phyloP scores from a whole-genome alignment of 2,888 invertebrate genomes.

The Eutolmus rufibarbis region DNA sequence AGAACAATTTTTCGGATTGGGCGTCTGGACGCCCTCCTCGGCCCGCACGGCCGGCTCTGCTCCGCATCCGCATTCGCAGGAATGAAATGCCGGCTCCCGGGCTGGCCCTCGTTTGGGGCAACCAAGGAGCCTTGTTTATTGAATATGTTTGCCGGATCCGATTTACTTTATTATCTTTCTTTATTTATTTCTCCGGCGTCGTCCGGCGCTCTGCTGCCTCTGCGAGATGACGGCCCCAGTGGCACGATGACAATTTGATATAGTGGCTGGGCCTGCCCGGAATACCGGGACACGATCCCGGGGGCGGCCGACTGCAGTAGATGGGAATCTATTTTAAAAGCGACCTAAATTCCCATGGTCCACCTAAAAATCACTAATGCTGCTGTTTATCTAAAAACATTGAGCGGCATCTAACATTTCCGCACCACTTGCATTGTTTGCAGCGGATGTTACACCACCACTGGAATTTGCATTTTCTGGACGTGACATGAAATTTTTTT shows the following conservation, averaged over 20 bases:
- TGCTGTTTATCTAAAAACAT: not conserved
- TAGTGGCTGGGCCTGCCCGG: not conserved
- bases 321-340: not conserved
- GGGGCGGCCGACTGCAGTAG: not conserved
- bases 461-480: not conserved
- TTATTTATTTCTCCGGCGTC: conserved; percentile 34
- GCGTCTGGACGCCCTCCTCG: conserved; percentile 20
- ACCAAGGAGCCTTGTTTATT: conserved; percentile 40
- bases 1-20: conserved; percentile 45
- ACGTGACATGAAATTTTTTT: not conserved
- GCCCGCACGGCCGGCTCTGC: not conserved
- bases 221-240: not conserved
- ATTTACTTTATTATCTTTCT: conserved; percentile 40
- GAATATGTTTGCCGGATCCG: conserved; percentile 39
- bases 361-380: not conserved
- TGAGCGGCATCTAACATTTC: not conserved
- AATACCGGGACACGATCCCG: not conserved
- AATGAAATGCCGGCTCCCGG: not conserved
- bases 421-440: not conserved
- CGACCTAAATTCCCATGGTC: not conserved
- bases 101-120: conserved; percentile 10
- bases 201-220: not conserved
- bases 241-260: conserved; percentile 28
- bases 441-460: not conserved
- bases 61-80: too few relatives aligned